Evolutionary conservation across 2,888 invertebrate genomes (phyloP).

Genomic region (Brachynemurus nebulosus): DNA sequence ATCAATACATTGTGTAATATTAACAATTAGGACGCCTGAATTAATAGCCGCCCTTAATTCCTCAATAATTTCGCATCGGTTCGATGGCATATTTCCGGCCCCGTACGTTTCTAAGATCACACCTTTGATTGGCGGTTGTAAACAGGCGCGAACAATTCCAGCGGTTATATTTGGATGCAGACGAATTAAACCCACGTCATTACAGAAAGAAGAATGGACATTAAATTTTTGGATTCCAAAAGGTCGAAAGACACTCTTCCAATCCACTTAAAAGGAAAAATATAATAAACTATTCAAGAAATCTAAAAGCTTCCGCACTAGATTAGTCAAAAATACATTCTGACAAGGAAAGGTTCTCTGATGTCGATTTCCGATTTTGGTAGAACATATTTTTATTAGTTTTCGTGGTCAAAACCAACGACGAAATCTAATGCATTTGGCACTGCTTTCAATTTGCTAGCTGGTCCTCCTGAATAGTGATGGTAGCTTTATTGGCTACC

Average conservation of each 20-base stretch:
- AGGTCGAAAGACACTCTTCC: slow-evolving; percentile 35
- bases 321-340: not conserved
- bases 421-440: too few relatives aligned
- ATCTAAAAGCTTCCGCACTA: not conserved
- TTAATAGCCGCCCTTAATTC: slow-evolving; percentile 55
- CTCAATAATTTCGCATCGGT: slow-evolving; percentile 62
- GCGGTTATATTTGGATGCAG: slow-evolving; percentile 85
- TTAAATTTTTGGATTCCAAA: slow-evolving; percentile 48
- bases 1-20: slow-evolving; percentile 79
- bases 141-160: slow-evolving; percentile 50
- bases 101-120: slow-evolving; percentile 89
- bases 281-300: not conserved
- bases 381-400: too few relatives aligned
- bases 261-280: slow-evolving; percentile 4
- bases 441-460: too few relatives aligned
- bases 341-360: not conserved
- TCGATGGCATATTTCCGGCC: slow-evolving; percentile 81
- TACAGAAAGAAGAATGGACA: slow-evolving; percentile 59
- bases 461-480: too few relatives aligned
- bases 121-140: slow-evolving; percentile 58
- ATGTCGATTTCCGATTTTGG: too few relatives aligned
- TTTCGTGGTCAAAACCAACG: too few relatives aligned
- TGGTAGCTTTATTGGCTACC: too few relatives aligned
- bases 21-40: slow-evolving; percentile 74
- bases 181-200: slow-evolving; percentile 73